These are phyloP conservation scores for Bettongia penicillata DNA, from an alignment of 2,113 vertebrate genomes.

Conservation along the genomic window DNA sequence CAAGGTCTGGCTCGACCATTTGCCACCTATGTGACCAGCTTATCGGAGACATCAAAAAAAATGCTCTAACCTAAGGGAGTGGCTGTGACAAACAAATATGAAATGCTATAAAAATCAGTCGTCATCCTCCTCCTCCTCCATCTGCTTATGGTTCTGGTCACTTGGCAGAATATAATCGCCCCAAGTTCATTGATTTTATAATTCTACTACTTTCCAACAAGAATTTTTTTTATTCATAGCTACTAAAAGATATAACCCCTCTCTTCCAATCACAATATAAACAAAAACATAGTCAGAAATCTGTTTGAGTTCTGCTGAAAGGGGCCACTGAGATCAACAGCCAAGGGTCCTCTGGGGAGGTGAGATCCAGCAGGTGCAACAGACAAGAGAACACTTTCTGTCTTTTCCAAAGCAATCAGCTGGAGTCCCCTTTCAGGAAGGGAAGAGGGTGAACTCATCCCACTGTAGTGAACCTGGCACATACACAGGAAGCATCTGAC, in stretches of 20 bases:
- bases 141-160: background rate
- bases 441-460: background rate
- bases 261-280: constrained; percentile 29
- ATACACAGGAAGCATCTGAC: background rate
- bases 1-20: background rate
- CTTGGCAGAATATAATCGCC: background rate
- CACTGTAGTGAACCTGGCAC: background rate
- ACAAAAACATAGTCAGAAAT: constrained; percentile 30
- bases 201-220: constrained; percentile 51
- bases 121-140: background rate
- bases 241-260: constrained; percentile 32
- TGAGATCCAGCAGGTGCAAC: background rate
- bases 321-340: background rate
- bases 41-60: background rate
- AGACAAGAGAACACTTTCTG: background rate
- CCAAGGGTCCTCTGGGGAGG: background rate
- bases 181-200: background rate
- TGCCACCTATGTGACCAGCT: background rate
- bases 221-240: constrained; percentile 37
- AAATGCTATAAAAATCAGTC: background rate
- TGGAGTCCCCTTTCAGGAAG: background rate
- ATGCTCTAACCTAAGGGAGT: background rate
- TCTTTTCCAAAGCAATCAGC: background rate
- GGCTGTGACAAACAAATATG: background rate
- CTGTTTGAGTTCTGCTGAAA: background rate